Percentiles rank a stretch among this genome's conserved stretches.
Conservation (phyloP, 1,140 invertebrate genomes). For the Chironomus striatipennis region DNA sequence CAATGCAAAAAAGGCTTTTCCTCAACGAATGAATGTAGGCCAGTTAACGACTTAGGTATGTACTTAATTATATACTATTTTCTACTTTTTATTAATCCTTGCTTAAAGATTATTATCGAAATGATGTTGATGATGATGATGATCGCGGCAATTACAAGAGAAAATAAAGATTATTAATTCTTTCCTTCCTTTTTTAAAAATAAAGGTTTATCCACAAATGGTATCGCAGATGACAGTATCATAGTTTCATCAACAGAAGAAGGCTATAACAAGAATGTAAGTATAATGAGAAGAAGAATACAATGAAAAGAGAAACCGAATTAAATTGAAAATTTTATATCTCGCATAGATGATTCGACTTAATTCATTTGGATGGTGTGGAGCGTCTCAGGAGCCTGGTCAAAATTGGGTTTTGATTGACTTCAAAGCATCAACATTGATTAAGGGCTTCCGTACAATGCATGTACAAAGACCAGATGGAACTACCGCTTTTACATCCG, state of each 20-base stretch:
- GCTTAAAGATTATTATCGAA: too few species aligned
- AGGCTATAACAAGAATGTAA: conserved; percentile 73
- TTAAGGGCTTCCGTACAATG: conserved; percentile 82
- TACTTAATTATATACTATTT: background rate
- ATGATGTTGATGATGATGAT: too few species aligned
- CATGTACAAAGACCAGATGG: conserved; percentile 69
- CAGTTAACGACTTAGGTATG: conserved; percentile 63
- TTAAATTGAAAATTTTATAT: too few species aligned
- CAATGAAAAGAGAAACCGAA: conserved; percentile 20
- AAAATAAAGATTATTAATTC: too few species aligned
- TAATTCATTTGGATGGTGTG: conserved; percentile 82
- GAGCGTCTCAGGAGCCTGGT: conserved; percentile 69
- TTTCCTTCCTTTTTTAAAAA: background rate
- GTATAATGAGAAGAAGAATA: conserved; percentile 29
- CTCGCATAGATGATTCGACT: conserved; percentile 71
- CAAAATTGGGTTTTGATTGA: conserved; percentile 84
- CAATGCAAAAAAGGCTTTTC: conserved; percentile 78
- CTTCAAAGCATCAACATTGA: conserved; percentile 79
- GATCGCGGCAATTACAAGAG: too few species aligned
- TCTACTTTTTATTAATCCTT: too few species aligned
- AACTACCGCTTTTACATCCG: conserved; percentile 76
- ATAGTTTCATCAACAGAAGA: conserved; percentile 72
- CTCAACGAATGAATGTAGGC: conserved; percentile 80
- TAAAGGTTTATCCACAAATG: conserved; percentile 71
- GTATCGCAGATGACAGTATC: conserved; percentile 82